Evolutionary conservation across 2,888 invertebrate species (phyloP), one percentile per base, ranked within the genome.

Genomic region (Pasiphila rectangulata): DNA sequence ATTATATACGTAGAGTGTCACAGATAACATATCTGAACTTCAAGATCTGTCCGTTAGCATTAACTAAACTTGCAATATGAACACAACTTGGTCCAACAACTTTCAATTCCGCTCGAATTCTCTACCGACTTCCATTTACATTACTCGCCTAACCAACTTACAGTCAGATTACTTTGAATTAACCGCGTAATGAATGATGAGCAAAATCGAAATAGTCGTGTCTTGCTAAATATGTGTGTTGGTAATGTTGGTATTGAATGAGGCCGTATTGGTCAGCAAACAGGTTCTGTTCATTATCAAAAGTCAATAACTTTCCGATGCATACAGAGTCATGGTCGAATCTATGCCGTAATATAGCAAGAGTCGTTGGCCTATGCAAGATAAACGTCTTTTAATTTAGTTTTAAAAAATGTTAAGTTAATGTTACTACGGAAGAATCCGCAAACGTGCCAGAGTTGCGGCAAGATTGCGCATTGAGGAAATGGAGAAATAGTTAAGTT

Each of bases 271-370:
- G 86, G 87, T 85, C 86, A 87, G 77, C 76, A 84, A 87, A 88
- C 87, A 78, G 83, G 87, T 88, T 88, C 80, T 29, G 59, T 72
- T 72, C 87, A 88, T 87, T 85, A 87, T 82, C 87, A 87, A 87
- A 86, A 87, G 87, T 88, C 87, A 88, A 88, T 88, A 88, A 87
- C 87, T 87, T 85, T 86, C 82, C 72, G 85, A 84, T 83, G 82
- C 84, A 83, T 82, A 78, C 72, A 75, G 70, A 86, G 83, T 86
- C 86, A 87, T 62, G 87, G 87, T 78, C 87, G 79, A 77, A 72
- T 70, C 67, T 67, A 62, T 69, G 72, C 70, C 67, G 67, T 70
- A 71, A 79, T 72, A 72, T 61, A 57, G 53, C 54, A 54, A 54
- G 56, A 53, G 46, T 49, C 21, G 37, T 37, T 42, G 42, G 32